These are phyloP conservation scores for Petaurus breviceps DNA, from an alignment of 2,113 vertebrate genomes.

Conservation along the genomic window DNA sequence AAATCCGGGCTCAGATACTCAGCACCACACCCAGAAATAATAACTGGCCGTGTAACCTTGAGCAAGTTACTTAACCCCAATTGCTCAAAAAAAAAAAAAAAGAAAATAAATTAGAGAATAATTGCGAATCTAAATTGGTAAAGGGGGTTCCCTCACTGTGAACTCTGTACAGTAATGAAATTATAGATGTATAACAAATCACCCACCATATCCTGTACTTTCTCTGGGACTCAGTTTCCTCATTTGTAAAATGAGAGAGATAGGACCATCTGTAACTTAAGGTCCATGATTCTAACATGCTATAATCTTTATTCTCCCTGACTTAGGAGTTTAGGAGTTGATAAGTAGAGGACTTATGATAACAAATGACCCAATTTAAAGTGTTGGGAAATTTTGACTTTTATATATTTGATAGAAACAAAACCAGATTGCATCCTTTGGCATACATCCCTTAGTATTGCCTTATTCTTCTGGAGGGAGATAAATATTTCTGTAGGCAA, in stretches of 20 bases:
- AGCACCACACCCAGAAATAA: no score
- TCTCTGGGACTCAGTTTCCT: neutral
- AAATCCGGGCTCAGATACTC: no score
- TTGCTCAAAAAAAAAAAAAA: no score
- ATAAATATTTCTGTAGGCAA: neutral
- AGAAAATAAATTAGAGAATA: neutral
- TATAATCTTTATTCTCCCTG: neutral
- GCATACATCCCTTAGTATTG: slow-evolving; percentile 11
- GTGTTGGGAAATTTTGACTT: neutral
- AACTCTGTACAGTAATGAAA: neutral
- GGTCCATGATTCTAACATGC: neutral
- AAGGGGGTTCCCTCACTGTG: neutral
- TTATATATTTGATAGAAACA: neutral
- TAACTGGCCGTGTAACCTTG: no score
- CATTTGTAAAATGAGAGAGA: neutral
- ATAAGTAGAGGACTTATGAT: neutral
- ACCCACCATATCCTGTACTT: neutral
- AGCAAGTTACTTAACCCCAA: no score
- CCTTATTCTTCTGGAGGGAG: neutral
- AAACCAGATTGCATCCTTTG: slow-evolving; percentile 9
- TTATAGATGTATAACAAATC: neutral
- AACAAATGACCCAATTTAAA: slow-evolving; percentile 9
- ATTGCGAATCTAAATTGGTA: neutral
- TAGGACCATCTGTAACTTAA: neutral
- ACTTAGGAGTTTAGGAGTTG: neutral